Conservation (phyloP, 1,140 invertebrate species). For the Drosophila equinoxialis region DNA sequence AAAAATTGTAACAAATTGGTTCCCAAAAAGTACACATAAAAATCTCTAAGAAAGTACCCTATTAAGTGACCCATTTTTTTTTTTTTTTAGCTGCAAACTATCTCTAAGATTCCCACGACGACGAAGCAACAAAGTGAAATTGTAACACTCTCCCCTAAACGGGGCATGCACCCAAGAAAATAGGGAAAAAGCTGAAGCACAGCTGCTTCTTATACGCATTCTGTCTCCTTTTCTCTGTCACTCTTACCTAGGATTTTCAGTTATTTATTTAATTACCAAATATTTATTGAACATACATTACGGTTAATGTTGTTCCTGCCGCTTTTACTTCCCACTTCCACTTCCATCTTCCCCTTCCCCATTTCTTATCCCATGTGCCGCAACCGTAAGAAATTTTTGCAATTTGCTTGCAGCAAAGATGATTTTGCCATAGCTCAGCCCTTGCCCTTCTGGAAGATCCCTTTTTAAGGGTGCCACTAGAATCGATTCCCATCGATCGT, state of each 20-base stretch:
- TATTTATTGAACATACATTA: constrained; percentile 81
- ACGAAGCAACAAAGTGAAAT: constrained; percentile 55
- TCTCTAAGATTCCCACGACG: constrained; percentile 60
- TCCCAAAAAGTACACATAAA: constrained; percentile 16
- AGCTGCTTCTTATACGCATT: constrained; percentile 54
- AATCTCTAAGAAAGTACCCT: neutral
- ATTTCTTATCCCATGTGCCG: constrained; percentile 54
- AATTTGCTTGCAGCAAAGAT: constrained; percentile 61
- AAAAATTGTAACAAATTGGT: neutral
- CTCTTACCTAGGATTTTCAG: constrained; percentile 13
- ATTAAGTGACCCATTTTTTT: constrained; percentile 28
- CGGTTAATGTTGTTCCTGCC: constrained; percentile 63
- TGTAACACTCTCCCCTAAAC: constrained; percentile 55
- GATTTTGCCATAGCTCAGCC: constrained; percentile 54
- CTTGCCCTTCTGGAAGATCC: constrained; percentile 7
- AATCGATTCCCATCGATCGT: constrained; percentile 14
- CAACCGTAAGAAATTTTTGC: constrained; percentile 57
- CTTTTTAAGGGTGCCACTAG: constrained; percentile 15
- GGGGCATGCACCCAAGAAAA: constrained; percentile 38
- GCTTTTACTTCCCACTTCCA: constrained; percentile 35
- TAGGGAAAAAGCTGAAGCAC: constrained; percentile 47
- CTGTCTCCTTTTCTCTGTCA: constrained; percentile 1
- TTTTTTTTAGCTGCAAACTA: constrained; percentile 45
- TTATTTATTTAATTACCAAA: constrained; percentile 80
- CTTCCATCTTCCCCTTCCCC: neutral